Percentiles rank a stretch among this genome's conserved stretches.
These are phyloP conservation scores for Drosophila phalerata DNA, from an alignment of 2,888 invertebrate species.

Conservation along the genomic window DNA sequence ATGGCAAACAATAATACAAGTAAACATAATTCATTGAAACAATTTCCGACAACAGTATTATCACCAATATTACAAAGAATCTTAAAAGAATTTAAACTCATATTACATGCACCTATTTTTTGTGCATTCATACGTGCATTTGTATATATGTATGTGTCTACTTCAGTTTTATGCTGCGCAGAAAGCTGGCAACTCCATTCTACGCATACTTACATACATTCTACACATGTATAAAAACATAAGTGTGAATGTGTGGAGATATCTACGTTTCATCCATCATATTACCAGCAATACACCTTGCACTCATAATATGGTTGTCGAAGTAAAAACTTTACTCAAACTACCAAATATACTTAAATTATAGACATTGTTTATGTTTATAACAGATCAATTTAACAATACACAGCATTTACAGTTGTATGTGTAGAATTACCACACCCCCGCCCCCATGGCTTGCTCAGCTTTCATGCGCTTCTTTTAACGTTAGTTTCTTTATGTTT, in stretches of 20 bases:
- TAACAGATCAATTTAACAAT: slow-evolving; percentile 19
- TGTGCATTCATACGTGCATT: slow-evolving; percentile 3
- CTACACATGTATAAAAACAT: neutral
- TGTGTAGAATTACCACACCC: slow-evolving; percentile 54
- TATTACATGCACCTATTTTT: too few species aligned
- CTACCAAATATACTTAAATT: too few species aligned
- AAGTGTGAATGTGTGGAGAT: neutral
- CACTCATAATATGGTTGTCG: neutral
- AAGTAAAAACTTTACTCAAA: neutral
- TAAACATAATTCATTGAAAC: too few species aligned
- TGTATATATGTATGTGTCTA: neutral
- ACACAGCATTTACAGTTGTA: slow-evolving; percentile 38
- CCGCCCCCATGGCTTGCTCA: slow-evolving; percentile 40
- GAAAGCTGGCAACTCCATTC: neutral
- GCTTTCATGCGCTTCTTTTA: slow-evolving; percentile 32
- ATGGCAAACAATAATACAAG: slow-evolving; percentile 29
- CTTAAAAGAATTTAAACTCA: too few species aligned
- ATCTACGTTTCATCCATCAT: too few species aligned
- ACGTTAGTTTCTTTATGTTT: slow-evolving; percentile 11
- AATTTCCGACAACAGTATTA: too few species aligned
- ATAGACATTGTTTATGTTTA: slow-evolving; percentile 49
- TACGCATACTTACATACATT: neutral
- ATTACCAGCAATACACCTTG: neutral
- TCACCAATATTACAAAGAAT: too few species aligned
- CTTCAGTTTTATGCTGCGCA: slow-evolving; percentile 9